A percentile compares a stretch with the other conserved stretches of the same genome.
Conservation (phyloP, 2,113 vertebrate genomes). For the Gopherus flavomarginatus region DNA sequence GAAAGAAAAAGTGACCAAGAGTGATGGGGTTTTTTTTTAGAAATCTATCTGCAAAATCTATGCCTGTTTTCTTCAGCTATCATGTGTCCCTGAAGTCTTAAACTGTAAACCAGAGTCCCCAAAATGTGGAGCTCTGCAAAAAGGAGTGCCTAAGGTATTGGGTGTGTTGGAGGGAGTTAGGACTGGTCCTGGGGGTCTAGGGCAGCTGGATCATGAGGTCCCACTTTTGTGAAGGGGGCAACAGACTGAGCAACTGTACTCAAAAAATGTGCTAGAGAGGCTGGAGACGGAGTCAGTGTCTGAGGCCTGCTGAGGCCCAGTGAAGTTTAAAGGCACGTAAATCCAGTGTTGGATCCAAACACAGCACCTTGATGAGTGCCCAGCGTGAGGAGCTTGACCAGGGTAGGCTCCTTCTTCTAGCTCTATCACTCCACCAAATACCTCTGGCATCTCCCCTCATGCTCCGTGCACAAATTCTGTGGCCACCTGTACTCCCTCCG, state of each 20-base stretch:
- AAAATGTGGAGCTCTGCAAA: neutral
- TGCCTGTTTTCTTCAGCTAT: neutral
- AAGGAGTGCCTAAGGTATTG: neutral
- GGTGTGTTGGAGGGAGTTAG: neutral
- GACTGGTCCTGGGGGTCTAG: neutral
- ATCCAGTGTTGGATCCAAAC: neutral
- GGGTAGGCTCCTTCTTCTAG: neutral
- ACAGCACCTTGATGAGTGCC: neutral
- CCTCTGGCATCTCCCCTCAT: neutral
- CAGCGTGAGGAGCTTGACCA: neutral
- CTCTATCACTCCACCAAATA: neutral
- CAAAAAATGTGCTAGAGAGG: no score
- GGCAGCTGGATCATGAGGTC: neutral
- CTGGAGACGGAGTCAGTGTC: neutral
- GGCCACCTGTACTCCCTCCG: neutral
- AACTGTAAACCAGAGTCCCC: neutral
- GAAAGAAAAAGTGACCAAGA: conserved; percentile 49
- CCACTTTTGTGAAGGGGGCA: neutral
- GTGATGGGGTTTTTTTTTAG: neutral
- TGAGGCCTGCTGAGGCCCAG: no score
- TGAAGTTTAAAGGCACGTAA: neutral
- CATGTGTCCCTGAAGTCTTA: neutral
- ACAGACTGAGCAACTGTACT: neutral
- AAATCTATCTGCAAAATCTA: neutral
- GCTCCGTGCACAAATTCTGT: neutral